Base-by-base conservation (phyloP, 1,140 invertebrate genomes). In the Atopsyche davidsoni region DNA sequence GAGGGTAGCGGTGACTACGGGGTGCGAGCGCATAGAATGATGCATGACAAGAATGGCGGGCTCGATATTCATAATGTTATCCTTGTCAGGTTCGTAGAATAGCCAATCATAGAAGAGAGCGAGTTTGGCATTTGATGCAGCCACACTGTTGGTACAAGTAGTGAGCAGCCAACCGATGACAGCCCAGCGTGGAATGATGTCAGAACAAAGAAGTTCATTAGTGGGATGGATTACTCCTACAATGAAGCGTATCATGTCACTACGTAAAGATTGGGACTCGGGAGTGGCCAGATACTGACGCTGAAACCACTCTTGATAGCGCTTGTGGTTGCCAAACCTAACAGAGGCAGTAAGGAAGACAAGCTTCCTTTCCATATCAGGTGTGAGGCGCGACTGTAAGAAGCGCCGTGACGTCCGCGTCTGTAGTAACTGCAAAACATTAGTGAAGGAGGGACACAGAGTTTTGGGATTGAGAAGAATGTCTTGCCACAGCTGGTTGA, bases 11-110 rank as follows among this genome's bases (percentile, higher is more conserved):
- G 93, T 96, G 49, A 97, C 92, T 31, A 87, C 87, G 32, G 94
- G 92, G 79, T 98, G 94, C 60, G 90, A 91, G 65, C 90, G 81
- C 79, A 98, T 92, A 25, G 92, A 96, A 76, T 97, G 89, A 67
- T 93, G 90, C 93, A 98, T 98, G 1, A 98, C 92, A 48, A 98
- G 77, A 65, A 98, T 96, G 7, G 92, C 94, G n/a, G 95, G 95
- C 72, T 98, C 95, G 62, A 98, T 96, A 67, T 97, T 96, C 95
- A 98, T 98, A 53, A 98, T 98, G 65, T 95, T 98, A 69, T 98
- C 95, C 69, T 91, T 92, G 44, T 91, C 86, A 21, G 89, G 82
- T 64, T 98, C 93, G 70, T 92, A 98, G 67, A 96, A 92, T 3
- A 97, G 73, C 95, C 95, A 98, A 73, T 98, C 95, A 70, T 96